Conservation (phyloP, 64 coral and sea anemone species). For the Platygyra sinensis region DNA sequence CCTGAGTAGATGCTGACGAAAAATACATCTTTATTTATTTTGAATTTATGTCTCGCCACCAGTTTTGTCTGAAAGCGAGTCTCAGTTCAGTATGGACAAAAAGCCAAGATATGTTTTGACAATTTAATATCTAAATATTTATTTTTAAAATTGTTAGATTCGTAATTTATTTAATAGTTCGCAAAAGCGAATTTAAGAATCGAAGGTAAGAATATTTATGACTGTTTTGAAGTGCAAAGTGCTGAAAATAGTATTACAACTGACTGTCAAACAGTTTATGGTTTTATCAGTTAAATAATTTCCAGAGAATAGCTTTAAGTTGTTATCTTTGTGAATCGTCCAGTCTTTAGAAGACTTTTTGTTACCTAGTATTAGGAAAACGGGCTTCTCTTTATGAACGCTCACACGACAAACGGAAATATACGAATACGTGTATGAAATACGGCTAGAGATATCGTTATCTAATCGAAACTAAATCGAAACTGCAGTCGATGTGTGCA, state of each 20-base stretch:
- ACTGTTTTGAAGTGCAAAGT: background rate
- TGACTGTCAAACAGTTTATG: conserved; percentile 17
- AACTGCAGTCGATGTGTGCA: too few relatives aligned
- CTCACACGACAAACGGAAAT: too few relatives aligned
- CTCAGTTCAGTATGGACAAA: too few relatives aligned
- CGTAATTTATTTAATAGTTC: background rate
- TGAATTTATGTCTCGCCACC: background rate
- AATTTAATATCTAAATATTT: background rate
- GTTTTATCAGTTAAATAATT: too few relatives aligned
- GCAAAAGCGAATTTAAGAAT: background rate
- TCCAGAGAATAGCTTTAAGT: background rate
- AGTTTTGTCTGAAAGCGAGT: background rate
- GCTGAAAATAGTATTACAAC: background rate
- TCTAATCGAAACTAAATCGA: too few relatives aligned
- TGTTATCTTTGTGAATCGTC: background rate
- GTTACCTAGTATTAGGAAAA: background rate
- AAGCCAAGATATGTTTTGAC: background rate
- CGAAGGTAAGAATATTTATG: background rate
- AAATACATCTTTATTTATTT: conserved; percentile 34
- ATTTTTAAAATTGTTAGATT: background rate
- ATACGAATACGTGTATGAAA: too few relatives aligned
- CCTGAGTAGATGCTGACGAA: background rate
- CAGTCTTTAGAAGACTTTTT: background rate
- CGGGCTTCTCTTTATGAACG: too few relatives aligned
- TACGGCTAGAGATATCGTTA: too few relatives aligned